Base-by-base conservation (phyloP, 2,888 invertebrate species). In the Gastrophysa polygoni region DNA sequence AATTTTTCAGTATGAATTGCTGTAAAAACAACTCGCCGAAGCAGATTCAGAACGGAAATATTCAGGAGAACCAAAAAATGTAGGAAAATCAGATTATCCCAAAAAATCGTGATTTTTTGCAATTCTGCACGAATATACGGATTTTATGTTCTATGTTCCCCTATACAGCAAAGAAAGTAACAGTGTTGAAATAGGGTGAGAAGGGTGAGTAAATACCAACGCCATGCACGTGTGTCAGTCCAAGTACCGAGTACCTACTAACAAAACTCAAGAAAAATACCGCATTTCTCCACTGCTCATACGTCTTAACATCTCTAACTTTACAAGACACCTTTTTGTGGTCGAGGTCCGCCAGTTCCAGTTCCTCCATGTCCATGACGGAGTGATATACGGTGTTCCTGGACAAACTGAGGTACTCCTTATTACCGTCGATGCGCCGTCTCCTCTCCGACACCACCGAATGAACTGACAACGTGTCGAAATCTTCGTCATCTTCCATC, bases 261-360 rank as follows among this genome's bases (percentile, higher is more conserved):
- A 57, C 43, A 56, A 57, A 57, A 64, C 57, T 63, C 58, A 61
- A 58, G 63, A 67, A 64, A 58, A 68, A 72, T 86, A 86, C 86
- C 86, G 85, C 84, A 83, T 83, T 82, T 82, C 84, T 85, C 86
- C 86, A 86, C 82, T 86, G 85, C 81, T 83, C 82, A 82, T 86
- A 86, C 75, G 85, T 85, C 80, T 83, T 85, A 82, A 82, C 84
- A 58, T 64, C 62, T 57, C 66, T 68, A 68, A 54, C 59, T 83
- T 74, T 82, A 78, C 81, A 83, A 83, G 84, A 82, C 81, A 85
- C 84, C 84, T 85, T 85, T 78, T 83, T 72, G 47, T 64, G 64
- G 48, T 72, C 72, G 63, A 75, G 67, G 68, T 67, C 70, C 54
- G 69, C 73, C 77, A 78, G 65, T 64, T 77, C 79, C 74, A 83